phyloP scores from a whole-genome alignment of 2,888 invertebrate species.

The Anoplius nigerrimus region DNA sequence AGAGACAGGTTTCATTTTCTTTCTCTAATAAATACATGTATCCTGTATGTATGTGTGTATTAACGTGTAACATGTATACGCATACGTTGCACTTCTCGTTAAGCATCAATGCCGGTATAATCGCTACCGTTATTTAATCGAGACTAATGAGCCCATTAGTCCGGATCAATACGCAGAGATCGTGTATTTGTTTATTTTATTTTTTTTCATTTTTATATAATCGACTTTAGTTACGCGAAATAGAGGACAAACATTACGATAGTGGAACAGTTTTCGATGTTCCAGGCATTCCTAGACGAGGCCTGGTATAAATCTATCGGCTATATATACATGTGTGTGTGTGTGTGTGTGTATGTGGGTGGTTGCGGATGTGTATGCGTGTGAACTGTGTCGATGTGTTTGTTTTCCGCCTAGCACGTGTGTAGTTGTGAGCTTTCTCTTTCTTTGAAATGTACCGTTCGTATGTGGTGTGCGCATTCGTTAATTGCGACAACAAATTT shows the following conservation, averaged over 20 bases:
- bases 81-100: background rate
- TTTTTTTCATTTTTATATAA: too few species aligned
- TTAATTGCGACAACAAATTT: too few species aligned
- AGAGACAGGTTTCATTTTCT: conserved; percentile 31
- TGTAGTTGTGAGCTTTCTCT: too few species aligned
- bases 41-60: conserved; percentile 31
- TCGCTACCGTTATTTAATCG: conserved; percentile 13
- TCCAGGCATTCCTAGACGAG: too few species aligned
- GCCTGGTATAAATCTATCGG: too few species aligned
- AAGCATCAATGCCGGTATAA: background rate
- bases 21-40: conserved; percentile 29
- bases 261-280: too few species aligned
- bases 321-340: conserved; percentile 18
- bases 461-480: too few species aligned
- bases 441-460: too few species aligned
- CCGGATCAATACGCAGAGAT: conserved; percentile 33
- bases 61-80: conserved; percentile 1
- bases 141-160: conserved; percentile 21
- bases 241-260: too few species aligned
- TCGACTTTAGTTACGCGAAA: conserved; percentile 9
- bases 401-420: background rate
- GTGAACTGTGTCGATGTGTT: conserved; percentile 8
- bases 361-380: conserved; percentile 16
- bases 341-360: conserved; percentile 12
- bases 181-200: conserved; percentile 1